Conservation (phyloP, 2,113 vertebrate genomes). For the Misgurnus mizolepis region DNA sequence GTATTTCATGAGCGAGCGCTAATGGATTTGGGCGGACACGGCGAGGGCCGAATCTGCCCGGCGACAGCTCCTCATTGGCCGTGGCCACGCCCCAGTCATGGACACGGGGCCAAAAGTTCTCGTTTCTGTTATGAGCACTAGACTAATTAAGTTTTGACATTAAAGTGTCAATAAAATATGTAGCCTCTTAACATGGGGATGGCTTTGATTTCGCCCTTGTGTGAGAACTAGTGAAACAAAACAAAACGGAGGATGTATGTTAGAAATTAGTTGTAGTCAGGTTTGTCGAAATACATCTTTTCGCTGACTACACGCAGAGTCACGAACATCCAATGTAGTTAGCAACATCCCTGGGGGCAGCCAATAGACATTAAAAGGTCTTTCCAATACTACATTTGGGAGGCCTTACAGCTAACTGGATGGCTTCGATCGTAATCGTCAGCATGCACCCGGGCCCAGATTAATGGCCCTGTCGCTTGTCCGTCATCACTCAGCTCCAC, state of each 20-base stretch:
- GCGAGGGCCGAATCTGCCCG: constrained; percentile 46
- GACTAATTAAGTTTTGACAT: constrained; percentile 79
- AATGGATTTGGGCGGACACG: constrained; percentile 74
- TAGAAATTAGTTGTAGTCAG: too few relatives aligned
- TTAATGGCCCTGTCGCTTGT: constrained; percentile 86
- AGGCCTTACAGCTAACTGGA: constrained; percentile 93
- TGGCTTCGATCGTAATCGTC: constrained; percentile 94
- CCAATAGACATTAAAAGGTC: constrained; percentile 96
- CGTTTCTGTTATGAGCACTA: constrained; percentile 74
- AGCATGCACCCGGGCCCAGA: constrained; percentile 84
- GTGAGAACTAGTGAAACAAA: constrained; percentile 26
- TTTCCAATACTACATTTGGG: constrained; percentile 91
- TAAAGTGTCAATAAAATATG: constrained; percentile 80
- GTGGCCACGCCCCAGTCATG: constrained; percentile 49
- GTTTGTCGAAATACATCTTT: background rate
- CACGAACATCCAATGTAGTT: constrained; percentile 67
- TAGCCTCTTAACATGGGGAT: constrained; percentile 67
- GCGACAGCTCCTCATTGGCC: constrained; percentile 46
- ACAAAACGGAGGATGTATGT: background rate
- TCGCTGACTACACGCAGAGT: background rate
- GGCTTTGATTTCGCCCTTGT: constrained; percentile 68
- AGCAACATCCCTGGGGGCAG: constrained; percentile 83
- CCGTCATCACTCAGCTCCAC: constrained; percentile 87
- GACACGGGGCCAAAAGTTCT: constrained; percentile 73
- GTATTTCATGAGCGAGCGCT: constrained; percentile 71